Percentiles rank a stretch among this genome's conserved stretches.
phyloP scores from a whole-genome alignment of 2,888 invertebrate species.

The Cacoxenus indagator region DNA sequence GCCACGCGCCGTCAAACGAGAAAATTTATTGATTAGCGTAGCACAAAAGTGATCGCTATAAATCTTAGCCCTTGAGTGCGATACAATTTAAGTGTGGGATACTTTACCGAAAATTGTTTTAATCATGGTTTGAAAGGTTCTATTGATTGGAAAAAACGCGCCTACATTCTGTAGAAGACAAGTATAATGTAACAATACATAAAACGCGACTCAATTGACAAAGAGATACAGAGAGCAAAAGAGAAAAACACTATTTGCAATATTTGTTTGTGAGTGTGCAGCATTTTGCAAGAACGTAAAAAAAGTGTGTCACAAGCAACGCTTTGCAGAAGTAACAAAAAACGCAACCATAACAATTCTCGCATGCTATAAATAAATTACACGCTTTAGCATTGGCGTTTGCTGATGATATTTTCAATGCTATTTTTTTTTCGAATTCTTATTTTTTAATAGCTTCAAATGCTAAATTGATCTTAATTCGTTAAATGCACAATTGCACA shows the following conservation, averaged over 20 bases:
- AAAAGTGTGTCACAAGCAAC: background rate
- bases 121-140: too few species aligned
- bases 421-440: background rate
- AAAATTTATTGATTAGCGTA: background rate
- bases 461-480: conserved; percentile 10
- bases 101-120: too few species aligned
- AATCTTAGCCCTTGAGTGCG: too few species aligned
- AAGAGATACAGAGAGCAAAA: background rate
- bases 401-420: background rate
- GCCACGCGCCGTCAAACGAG: background rate
- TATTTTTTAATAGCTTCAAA: background rate
- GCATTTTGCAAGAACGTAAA: background rate
- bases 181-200: too few species aligned
- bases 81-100: too few species aligned
- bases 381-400: background rate
- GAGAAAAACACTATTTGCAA: too few species aligned
- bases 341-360: background rate
- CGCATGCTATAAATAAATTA: conserved; percentile 19
- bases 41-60: too few species aligned
- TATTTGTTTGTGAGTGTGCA: conserved; percentile 1
- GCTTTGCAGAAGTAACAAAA: background rate
- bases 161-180: too few species aligned
- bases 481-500: background rate
- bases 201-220: too few species aligned
- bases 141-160: too few species aligned